Percentiles rank a stretch among this genome's conserved stretches.
phyloP scores from a whole-genome alignment of 2,888 invertebrate species.

The Saturnia pavonia region DNA sequence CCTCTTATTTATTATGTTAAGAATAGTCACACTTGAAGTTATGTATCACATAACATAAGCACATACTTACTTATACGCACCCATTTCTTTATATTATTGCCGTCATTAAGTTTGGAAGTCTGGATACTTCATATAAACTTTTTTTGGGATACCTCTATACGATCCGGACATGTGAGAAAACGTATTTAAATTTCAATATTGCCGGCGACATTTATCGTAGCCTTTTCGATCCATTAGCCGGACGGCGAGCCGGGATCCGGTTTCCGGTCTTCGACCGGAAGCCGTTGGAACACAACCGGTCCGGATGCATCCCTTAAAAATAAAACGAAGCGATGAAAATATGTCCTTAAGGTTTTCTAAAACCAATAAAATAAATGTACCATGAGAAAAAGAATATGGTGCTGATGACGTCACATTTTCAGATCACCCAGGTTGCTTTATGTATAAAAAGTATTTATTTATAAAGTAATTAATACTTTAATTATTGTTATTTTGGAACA shows the following conservation, averaged over 20 bases:
- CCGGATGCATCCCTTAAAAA: slow-evolving; percentile 14
- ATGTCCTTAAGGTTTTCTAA: not conserved
- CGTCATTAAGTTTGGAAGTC: not conserved
- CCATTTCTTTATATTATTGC: not conserved
- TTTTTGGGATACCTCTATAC: not conserved
- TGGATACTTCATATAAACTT: not conserved
- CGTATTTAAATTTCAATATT: slow-evolving; percentile 19
- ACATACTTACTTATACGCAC: too few species aligned
- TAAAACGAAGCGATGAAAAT: slow-evolving; percentile 1
- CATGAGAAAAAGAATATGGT: too few species aligned
- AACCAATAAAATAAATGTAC: not conserved
- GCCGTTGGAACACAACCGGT: slow-evolving; percentile 14
- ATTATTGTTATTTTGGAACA: too few species aligned
- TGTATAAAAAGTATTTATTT: too few species aligned
- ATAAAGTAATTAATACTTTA: too few species aligned
- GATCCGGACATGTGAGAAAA: slow-evolving; percentile 12
- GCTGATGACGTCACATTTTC: too few species aligned
- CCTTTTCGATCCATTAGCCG: slow-evolving; percentile 55
- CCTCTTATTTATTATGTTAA: too few species aligned
- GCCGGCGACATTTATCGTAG: slow-evolving; percentile 30
- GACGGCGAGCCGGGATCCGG: slow-evolving; percentile 45
- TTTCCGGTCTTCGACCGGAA: slow-evolving; percentile 40
- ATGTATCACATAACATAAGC: too few species aligned
- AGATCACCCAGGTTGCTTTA: too few species aligned
- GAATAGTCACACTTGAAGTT: too few species aligned